phyloP scores from a whole-genome alignment of 2,888 invertebrate genomes.

The Nomada fabriciana region DNA sequence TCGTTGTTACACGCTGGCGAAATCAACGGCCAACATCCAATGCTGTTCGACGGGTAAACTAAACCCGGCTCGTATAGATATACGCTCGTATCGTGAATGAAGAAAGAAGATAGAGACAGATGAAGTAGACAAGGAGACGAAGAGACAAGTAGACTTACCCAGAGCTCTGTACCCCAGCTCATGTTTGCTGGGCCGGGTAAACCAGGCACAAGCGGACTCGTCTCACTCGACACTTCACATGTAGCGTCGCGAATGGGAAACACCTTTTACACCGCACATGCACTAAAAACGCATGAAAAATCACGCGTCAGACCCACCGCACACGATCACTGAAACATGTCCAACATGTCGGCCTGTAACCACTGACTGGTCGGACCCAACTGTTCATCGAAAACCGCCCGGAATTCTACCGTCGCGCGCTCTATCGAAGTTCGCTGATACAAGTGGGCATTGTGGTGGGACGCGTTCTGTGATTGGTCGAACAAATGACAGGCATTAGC shows the following conservation, averaged over 20 bases:
- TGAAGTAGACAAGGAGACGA: slow-evolving; percentile 26
- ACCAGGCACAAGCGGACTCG: slow-evolving; percentile 71
- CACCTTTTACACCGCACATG: slow-evolving; percentile 59
- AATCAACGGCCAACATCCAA: slow-evolving; percentile 41
- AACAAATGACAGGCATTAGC: neutral
- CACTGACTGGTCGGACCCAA: slow-evolving; percentile 81
- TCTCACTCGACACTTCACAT: slow-evolving; percentile 77
- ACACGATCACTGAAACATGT: slow-evolving; percentile 76
- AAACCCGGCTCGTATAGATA: slow-evolving; percentile 1
- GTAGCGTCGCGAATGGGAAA: slow-evolving; percentile 69
- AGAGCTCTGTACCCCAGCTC: slow-evolving; percentile 85
- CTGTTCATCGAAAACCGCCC: slow-evolving; percentile 77
- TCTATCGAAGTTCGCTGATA: slow-evolving; percentile 31
- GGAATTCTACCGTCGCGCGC: slow-evolving; percentile 73
- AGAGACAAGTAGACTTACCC: slow-evolving; percentile 79
- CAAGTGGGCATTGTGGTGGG: neutral
- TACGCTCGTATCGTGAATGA: slow-evolving; percentile 15
- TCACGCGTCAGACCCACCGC: slow-evolving; percentile 77
- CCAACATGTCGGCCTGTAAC: slow-evolving; percentile 83
- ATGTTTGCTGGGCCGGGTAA: slow-evolving; percentile 81
- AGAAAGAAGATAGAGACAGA: slow-evolving; percentile 26
- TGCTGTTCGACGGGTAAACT: slow-evolving; percentile 3
- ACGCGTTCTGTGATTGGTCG: slow-evolving; percentile 21
- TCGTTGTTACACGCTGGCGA: slow-evolving; percentile 68
- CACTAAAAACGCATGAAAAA: slow-evolving; percentile 70